Conservation (phyloP, 2,113 vertebrate species). For the Toxostoma redivivum region DNA sequence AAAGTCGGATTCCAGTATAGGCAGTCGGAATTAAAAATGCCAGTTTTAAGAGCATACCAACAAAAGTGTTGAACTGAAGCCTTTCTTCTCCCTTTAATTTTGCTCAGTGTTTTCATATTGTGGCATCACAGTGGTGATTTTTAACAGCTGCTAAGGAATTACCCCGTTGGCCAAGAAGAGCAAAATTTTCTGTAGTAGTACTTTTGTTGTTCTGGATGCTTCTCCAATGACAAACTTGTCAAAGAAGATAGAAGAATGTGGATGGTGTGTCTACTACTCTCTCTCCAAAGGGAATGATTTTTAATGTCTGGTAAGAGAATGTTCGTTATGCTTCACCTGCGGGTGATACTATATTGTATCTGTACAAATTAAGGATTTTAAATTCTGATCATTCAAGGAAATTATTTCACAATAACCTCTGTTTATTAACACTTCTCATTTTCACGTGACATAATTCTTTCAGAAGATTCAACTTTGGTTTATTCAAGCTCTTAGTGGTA, state of each 20-base stretch:
- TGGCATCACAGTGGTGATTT: not conserved
- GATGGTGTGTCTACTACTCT: not conserved
- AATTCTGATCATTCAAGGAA: not conserved
- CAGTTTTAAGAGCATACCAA: not conserved
- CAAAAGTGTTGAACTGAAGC: not conserved
- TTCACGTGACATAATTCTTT: not conserved
- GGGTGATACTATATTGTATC: not conserved
- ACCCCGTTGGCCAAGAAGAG: not conserved
- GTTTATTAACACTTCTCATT: not conserved
- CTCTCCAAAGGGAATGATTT: not conserved
- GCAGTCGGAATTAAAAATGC: not conserved
- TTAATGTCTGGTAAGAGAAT: not conserved
- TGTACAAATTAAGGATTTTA: not conserved
- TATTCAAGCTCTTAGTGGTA: not conserved
- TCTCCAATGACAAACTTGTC: not conserved
- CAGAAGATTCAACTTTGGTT: not conserved
- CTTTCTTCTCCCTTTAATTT: not conserved
- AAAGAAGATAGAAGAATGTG: not conserved
- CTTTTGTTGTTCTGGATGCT: not conserved
- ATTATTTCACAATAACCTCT: not conserved
- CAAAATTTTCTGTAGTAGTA: not conserved
- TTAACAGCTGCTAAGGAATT: not conserved
- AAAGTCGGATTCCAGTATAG: not conserved
- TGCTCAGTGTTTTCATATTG: not conserved
- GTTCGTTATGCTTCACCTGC: not conserved